Percentiles rank a stretch among this genome's conserved stretches.
Conservation (phyloP, 2,888 invertebrate species). For the Synanthedon myopaeformis region DNA sequence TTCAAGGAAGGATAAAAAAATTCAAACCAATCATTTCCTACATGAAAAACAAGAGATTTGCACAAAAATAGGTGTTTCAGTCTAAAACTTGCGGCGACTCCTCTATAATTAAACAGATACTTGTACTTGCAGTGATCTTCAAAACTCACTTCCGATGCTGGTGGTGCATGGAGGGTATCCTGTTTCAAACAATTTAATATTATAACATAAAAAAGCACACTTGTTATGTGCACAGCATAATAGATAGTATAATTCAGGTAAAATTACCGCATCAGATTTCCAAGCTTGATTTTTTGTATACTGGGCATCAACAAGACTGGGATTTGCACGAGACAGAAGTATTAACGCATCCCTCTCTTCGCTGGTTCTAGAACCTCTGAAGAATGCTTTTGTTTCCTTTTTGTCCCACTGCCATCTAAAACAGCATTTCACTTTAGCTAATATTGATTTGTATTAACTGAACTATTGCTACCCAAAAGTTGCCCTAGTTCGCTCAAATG, state of each 20-base stretch:
- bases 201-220: not conserved
- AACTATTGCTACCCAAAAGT: too few species aligned
- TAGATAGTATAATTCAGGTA: not conserved
- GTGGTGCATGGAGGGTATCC: conserved; percentile 87
- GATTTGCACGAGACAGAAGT: conserved; percentile 79
- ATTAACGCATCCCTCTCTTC: conserved; percentile 90
- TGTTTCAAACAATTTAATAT: conserved; percentile 29
- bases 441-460: too few species aligned
- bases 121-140: conserved; percentile 94
- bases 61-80: conserved; percentile 95
- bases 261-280: conserved; percentile 86
- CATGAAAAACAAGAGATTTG: conserved; percentile 92
- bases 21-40: conserved; percentile 93
- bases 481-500: too few species aligned
- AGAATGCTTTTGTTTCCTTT: conserved; percentile 82
- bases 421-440: not conserved
- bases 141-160: conserved; percentile 88
- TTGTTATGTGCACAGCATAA: not conserved
- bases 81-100: conserved; percentile 97
- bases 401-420: conserved; percentile 77
- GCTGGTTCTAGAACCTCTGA: conserved; percentile 94
- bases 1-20: conserved; percentile 92
- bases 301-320: conserved; percentile 87
- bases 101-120: conserved; percentile 95
- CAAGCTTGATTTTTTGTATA: conserved; percentile 99